Percentiles rank a stretch among this genome's conserved stretches.
phyloP scores from a whole-genome alignment of 2,113 vertebrate genomes.

The Serilophus lunatus region DNA sequence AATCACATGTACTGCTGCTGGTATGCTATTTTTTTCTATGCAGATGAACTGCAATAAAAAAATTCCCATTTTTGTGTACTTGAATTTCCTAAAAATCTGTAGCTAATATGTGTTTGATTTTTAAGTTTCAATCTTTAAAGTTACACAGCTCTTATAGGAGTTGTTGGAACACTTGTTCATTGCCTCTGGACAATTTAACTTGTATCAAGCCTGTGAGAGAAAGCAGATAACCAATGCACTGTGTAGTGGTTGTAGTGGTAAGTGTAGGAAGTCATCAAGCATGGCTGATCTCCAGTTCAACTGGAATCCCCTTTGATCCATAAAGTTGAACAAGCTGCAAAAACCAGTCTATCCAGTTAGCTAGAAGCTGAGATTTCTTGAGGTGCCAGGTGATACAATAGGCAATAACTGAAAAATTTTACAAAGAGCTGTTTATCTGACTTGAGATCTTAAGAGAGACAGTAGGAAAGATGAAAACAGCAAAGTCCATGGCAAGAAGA shows the following conservation, averaged over 20 bases:
- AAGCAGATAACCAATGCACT: neutral
- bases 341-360: neutral
- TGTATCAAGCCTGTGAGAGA: neutral
- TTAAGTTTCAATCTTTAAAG: neutral
- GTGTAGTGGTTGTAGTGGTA: no score
- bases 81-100: neutral
- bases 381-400: neutral
- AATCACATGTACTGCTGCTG: neutral
- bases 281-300: neutral
- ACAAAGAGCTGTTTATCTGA: neutral
- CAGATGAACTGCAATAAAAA: neutral
- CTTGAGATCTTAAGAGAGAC: neutral
- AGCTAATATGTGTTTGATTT: neutral
- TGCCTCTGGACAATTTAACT: neutral
- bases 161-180: neutral
- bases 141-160: neutral
- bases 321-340: neutral
- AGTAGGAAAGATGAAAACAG: neutral
- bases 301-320: neutral
- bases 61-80: neutral
- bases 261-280: neutral
- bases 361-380: neutral
- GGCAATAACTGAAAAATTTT: neutral
- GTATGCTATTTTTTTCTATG: neutral
- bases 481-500: neutral